Percentiles rank a stretch among this genome's conserved stretches.
Evolutionary conservation across 1,140 invertebrate species (phyloP).

Genomic region (Caenorhabditis briggsae): DNA sequence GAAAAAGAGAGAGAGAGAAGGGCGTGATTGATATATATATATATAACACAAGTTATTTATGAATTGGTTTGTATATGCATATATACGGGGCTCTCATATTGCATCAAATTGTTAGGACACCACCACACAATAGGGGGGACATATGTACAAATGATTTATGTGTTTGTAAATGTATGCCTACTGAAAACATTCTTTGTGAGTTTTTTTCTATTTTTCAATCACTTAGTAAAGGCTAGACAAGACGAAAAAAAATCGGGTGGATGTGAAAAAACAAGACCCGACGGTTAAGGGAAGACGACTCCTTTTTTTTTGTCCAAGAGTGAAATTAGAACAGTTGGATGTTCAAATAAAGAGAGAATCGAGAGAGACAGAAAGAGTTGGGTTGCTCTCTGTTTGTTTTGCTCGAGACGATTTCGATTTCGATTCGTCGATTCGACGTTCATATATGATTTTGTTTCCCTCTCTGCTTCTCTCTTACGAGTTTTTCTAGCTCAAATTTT

Average conservation of each 20-base stretch:
- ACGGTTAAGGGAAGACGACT: not conserved
- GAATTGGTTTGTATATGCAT: not conserved
- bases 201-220: too few species aligned
- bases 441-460: not conserved
- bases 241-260: too few species aligned
- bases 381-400: conserved; percentile 44
- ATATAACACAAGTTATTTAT: conserved; percentile 23
- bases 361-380: not conserved
- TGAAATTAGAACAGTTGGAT: conserved; percentile 55
- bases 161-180: not conserved
- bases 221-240: too few species aligned
- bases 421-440: not conserved
- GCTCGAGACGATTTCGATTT: conserved; percentile 30
- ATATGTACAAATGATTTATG: too few species aligned
- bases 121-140: too few species aligned
- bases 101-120: not conserved
- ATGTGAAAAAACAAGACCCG: too few species aligned
- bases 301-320: too few species aligned
- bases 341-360: conserved; percentile 41
- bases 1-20: not conserved
- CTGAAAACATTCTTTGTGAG: not conserved
- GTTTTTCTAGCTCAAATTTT: conserved; percentile 46
- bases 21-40: conserved; percentile 3
- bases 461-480: conserved; percentile 24
- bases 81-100: conserved; percentile 13